These are phyloP conservation scores for Toxotes lorentzi DNA, from an alignment of 2,797 vertebrate genomes.

Conservation along the genomic window DNA sequence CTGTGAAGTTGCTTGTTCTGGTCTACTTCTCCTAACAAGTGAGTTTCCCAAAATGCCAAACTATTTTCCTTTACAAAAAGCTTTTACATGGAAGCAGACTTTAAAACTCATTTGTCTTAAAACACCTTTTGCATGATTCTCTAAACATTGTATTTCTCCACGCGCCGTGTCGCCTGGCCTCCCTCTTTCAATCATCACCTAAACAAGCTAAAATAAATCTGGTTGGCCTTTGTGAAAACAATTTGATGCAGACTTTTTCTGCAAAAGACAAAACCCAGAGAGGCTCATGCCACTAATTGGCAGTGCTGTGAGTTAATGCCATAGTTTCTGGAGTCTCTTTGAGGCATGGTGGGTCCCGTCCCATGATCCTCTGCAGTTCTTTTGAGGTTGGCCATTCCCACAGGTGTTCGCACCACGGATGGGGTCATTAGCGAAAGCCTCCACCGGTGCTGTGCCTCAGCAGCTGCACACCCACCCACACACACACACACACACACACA, in stretches of 20 bases:
- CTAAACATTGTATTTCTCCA: neutral
- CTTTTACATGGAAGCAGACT: neutral
- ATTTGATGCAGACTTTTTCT: slow-evolving; percentile 8
- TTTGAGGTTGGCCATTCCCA: slow-evolving; percentile 57
- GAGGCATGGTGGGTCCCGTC: slow-evolving; percentile 37
- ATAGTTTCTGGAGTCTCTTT: slow-evolving; percentile 56
- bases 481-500: slow-evolving; percentile 16
- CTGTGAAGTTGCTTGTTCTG: slow-evolving; percentile 9
- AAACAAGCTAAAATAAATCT: slow-evolving; percentile 35
- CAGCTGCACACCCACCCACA: slow-evolving; percentile 11
- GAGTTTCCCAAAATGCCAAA: neutral
- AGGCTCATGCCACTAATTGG: slow-evolving; percentile 55
- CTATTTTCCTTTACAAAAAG: neutral
- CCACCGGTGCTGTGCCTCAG: neutral
- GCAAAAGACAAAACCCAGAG: slow-evolving; percentile 32
- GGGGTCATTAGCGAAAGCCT: slow-evolving; percentile 57
- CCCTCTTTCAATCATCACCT: neutral
- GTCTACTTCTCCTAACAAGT: neutral
- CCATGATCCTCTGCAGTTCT: slow-evolving; percentile 54
- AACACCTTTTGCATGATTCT: neutral
- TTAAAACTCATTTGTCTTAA: slow-evolving; percentile 1
- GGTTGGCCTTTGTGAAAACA: slow-evolving; percentile 19
- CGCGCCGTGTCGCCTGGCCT: neutral
- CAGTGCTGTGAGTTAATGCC: slow-evolving; percentile 52
- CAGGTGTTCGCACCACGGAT: slow-evolving; percentile 48